Conservation (phyloP, 2,113 vertebrate species). For the Syngnathoides biaculeatus region DNA sequence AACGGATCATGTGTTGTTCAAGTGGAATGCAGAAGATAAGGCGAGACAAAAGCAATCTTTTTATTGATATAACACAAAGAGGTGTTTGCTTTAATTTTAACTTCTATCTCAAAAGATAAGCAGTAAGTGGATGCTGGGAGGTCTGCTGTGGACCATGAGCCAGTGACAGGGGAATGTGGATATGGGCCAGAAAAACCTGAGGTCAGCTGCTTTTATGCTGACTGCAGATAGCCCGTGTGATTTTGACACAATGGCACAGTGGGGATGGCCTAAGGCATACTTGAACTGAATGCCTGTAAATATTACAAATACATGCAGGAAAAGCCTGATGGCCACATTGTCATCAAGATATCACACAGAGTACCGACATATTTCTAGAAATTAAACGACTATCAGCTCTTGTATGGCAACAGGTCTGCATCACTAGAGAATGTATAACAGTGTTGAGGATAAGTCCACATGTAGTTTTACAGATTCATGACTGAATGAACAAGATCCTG, state of each 20-base stretch:
- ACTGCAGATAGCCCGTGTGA: conserved; percentile 26
- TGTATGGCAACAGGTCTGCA: conserved; percentile 8
- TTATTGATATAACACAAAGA: background rate
- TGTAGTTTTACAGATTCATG: no score
- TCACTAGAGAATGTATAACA: no score
- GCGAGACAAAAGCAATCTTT: background rate
- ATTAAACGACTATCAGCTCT: conserved; percentile 36
- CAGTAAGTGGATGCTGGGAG: conserved; percentile 13
- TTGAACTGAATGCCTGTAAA: conserved; percentile 16
- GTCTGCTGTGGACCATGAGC: conserved; percentile 23
- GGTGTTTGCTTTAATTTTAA: background rate
- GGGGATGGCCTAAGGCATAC: conserved; percentile 3
- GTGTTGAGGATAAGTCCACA: no score
- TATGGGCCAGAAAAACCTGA: conserved; percentile 36
- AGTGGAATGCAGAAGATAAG: conserved; percentile 9
- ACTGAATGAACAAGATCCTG: no score
- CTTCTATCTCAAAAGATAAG: background rate
- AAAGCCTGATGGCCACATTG: conserved; percentile 10
- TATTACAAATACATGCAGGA: conserved; percentile 4
- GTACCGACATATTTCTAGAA: conserved; percentile 37
- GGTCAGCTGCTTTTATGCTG: conserved; percentile 66
- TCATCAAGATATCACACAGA: conserved; percentile 14
- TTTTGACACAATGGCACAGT: conserved; percentile 34
- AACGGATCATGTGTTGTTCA: conserved; percentile 18
- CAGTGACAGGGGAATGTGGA: conserved; percentile 23